Percentiles rank a stretch among this genome's conserved stretches.
Evolutionary conservation across 1,140 invertebrate genomes (phyloP).

Genomic region (Drosophila nigrodunni): DNA sequence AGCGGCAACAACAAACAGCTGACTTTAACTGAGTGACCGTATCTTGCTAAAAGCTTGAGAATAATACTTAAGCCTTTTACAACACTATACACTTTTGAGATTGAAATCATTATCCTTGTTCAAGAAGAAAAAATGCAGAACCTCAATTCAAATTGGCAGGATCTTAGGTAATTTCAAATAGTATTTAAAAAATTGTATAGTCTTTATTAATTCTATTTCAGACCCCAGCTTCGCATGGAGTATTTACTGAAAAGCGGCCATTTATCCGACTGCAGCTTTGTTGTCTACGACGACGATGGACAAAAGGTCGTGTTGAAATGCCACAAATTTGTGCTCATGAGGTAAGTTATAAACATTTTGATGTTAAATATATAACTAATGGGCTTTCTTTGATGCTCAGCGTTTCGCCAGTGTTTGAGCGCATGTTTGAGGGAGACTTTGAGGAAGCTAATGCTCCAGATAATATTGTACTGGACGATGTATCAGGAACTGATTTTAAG

Average conservation of each 20-base stretch:
- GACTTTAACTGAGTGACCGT: constrained; percentile 30
- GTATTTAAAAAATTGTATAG: neutral
- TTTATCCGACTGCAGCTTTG: constrained; percentile 53
- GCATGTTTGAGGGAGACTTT: constrained; percentile 53
- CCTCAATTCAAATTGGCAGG: constrained; percentile 30
- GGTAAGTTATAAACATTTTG: neutral
- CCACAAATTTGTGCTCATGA: constrained; percentile 55
- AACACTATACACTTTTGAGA: constrained; percentile 7
- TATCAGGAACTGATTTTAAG: constrained; percentile 36
- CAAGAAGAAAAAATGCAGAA: constrained; percentile 26
- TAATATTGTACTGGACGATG: constrained; percentile 55
- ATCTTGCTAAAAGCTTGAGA: neutral
- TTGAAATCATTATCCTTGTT: neutral
- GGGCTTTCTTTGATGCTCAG: neutral
- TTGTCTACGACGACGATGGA: constrained; percentile 31
- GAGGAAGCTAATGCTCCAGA: constrained; percentile 34
- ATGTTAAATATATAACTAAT: neutral
- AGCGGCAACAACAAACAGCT: constrained; percentile 36
- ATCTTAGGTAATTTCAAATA: constrained; percentile 14
- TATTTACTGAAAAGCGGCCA: constrained; percentile 45
- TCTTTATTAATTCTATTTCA: neutral
- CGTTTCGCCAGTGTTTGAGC: constrained; percentile 52
- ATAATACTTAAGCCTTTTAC: constrained; percentile 2
- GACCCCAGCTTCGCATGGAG: constrained; percentile 44
- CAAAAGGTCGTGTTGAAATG: constrained; percentile 37